Base-by-base conservation (phyloP, 1,140 invertebrate species). In the Rhagoletis pomonella region DNA sequence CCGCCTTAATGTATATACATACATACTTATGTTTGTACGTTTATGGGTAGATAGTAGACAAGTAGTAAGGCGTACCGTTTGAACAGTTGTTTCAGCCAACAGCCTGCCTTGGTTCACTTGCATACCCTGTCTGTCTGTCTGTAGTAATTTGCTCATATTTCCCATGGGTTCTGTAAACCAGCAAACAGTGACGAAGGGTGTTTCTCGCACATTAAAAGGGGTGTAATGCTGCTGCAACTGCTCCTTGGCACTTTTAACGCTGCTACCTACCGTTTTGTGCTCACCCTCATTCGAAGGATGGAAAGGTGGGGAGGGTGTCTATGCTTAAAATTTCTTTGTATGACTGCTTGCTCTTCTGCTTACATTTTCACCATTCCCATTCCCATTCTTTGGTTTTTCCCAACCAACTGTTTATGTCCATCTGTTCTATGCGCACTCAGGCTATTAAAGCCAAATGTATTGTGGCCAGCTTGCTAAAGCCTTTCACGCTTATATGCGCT, bases 131-230 rank as follows among this genome's bases (percentile, higher is more conserved):
- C 1, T 55, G 50, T 55, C 50, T 29, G 29, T 77, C 69, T 77
- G 39, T 47, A 50, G 47, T 81, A 81, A 81, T 81, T 58, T 29
- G 47, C 50, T 81, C 73, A 81, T 81, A 81, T 81, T 81, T 81
- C 73, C 73, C 73, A 81, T 14, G 73, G n/a, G 73, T 81, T 81
- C n/a, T 29, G 29, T 29, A 29, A 29, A 29, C 29, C 29, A 29
- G 29, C 29, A 29, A n/a, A 81, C 73, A 19, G 60, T 5, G 73
- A 29, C 29, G 29, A 81, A 7, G 73, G 73, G 73, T 81, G 73
- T 81, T 81, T 55, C 29, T 81, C n/a, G 73, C n/a, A 29, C 29
- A 29, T 29, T 29, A 29, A 29, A 29, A 29, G 29, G 29, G 29
- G 29, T 73, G 67, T 17, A 17, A 17, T 47, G 10, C 73, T 69